A percentile compares a stretch with the other conserved stretches of the same genome.
phyloP scores from a whole-genome alignment of 2,113 vertebrate genomes.

The Tragelaphus scriptus region DNA sequence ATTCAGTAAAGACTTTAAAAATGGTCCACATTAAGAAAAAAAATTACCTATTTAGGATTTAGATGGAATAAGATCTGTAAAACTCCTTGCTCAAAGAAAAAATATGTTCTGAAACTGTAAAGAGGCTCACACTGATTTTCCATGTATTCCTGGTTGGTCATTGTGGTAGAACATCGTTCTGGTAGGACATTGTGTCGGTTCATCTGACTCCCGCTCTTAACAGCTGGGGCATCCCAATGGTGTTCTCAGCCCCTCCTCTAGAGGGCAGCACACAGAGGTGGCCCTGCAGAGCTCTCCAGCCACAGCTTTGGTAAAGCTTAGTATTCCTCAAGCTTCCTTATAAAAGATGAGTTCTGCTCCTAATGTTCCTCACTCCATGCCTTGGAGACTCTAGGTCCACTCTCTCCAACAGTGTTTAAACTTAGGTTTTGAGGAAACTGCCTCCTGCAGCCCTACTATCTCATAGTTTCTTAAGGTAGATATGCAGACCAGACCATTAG shows the following conservation, averaged over 20 bases:
- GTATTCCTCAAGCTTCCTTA: not conserved
- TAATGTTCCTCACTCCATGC: not conserved
- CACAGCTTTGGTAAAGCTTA: not conserved
- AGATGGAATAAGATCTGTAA: not conserved
- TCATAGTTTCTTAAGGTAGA: not conserved
- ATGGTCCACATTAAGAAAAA: not conserved
- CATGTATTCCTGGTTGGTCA: not conserved
- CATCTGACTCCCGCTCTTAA: not conserved
- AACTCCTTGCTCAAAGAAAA: not conserved
- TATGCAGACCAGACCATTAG: not conserved
- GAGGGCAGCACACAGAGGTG: not conserved
- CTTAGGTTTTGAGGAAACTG: not conserved
- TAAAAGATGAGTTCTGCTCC: not conserved
- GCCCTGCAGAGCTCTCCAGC: no score
- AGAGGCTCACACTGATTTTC: not conserved
- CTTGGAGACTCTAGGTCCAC: not conserved
- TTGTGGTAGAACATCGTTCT: not conserved
- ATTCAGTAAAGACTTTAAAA: not conserved
- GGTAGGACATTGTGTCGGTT: not conserved
- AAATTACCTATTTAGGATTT: not conserved
- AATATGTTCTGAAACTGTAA: not conserved
- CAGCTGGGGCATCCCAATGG: not conserved
- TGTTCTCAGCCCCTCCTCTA: slow-evolving; percentile 26
- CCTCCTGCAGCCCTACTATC: not conserved
- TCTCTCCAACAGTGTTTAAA: not conserved